Base-by-base conservation (phyloP, 2,797 vertebrate species). In the Rhinella marina region DNA sequence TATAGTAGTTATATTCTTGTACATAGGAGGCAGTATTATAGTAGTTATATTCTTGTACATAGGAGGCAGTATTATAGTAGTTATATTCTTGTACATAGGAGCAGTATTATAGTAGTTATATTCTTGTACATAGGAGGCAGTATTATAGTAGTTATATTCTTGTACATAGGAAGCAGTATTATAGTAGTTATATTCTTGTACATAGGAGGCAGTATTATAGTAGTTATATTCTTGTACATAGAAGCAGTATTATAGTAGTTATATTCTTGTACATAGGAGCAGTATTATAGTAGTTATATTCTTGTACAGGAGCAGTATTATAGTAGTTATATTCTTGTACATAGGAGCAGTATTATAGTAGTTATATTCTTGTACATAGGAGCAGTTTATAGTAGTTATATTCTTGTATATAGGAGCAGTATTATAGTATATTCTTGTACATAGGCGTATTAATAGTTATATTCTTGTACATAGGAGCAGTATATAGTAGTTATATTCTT, bases 71-170 rank as follows among this genome's bases (percentile, higher is more conserved):
- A 41, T 41, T 41, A 41, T 41, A 41, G 32, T 41, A 41, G 32
- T 2, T 41, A 41, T 41, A 41, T 41, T 41, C 32, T 41, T 41
- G 32, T 41, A 41, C 32, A 41, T 4, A 41, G 32, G 32, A 41
- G 32, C 32, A 41, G 32, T 41, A 41, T 41, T 41, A 41, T 41
- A 41, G 32, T 41, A 41, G 32, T 41, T 41, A 41, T 41, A 41
- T 41, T 41, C 32, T 41, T 41, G 32, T 41, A 41, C n/a, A n/a
- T 68, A 29, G n/a, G 70, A 5, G n/a, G 70, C 32, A 48, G 70
- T 73, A 81, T 73, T 73, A 73, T 73, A 50, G 70, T 73, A 73
- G 70, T 73, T 73, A 73, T 73, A 73, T 73, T 73, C 70, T 73
- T 73, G 70, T 73, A 73, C 9, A n/a, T n/a, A n/a, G n/a, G n/a